Evolutionary conservation across 2,113 vertebrate species (phyloP).

Genomic region (Psephotus haematonotus): DNA sequence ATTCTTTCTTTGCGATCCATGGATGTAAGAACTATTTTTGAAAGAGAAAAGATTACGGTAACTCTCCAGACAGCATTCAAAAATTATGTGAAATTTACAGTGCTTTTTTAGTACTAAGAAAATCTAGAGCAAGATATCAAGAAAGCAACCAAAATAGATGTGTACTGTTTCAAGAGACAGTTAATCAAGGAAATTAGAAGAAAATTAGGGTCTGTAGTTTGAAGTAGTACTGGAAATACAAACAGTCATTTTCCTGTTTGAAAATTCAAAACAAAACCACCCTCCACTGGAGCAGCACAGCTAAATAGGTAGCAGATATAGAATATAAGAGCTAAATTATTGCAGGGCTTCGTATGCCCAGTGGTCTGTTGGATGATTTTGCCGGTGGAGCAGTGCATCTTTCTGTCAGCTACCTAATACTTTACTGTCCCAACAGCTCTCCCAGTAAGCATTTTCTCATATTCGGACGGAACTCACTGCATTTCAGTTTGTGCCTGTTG

Average conservation of each 20-base stretch:
- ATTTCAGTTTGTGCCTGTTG: neutral
- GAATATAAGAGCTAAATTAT: neutral
- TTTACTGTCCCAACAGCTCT: neutral
- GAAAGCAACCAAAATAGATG: neutral
- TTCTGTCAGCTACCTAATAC: neutral
- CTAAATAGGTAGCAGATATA: neutral
- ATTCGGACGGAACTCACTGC: neutral
- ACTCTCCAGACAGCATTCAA: neutral
- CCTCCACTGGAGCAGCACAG: neutral
- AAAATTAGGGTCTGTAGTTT: neutral
- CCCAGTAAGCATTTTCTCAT: neutral
- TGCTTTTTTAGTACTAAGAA: neutral
- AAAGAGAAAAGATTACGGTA: neutral
- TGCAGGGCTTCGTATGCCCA: neutral
- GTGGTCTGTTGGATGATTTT: neutral
- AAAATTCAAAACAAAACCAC: neutral
- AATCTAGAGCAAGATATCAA: neutral
- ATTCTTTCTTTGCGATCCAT: neutral
- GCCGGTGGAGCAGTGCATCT: neutral
- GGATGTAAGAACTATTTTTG: neutral
- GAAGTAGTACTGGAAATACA: neutral
- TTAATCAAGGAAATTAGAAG: neutral
- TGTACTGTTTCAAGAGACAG: neutral
- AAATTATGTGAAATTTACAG: neutral
- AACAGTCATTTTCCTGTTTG: neutral